Evolutionary conservation across 35 echinoderm and acorn worm species (phyloP), one percentile per base, ranked within the genome.

Genomic region (Apostichopus japonicus): DNA sequence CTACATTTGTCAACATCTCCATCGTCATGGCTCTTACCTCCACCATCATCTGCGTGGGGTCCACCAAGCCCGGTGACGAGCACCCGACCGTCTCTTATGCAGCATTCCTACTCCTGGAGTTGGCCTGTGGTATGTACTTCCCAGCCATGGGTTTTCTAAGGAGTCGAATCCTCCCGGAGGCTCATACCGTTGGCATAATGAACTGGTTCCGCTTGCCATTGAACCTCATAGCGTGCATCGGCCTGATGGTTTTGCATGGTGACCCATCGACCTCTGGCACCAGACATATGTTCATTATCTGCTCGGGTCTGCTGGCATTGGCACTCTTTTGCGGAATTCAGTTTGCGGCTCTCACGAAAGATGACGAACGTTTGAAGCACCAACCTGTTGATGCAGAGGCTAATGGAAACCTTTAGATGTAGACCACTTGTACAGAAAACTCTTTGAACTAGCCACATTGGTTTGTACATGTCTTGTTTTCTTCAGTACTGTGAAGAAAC

Each of bases 181-280:
- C 95, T 19, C 97, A 99, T 55, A 92, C 93, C 4, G 87, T 92
- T 1, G 93, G 95, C 9, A 99, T 96, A n/a, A 99, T 99, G 97
- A 99, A 99, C 78, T 99, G 97, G 97, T 99, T 99, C 90, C 91
- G 97, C 8, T 77, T 99, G n/a, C 97, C 97, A 11, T 65, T 99
- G 9, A 96, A 99, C 90, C 84, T 99, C 5, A 96, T 99, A 6
- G 97, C 97, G 0, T 99, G 97, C 70, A 92, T 96, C 13, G 92
- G 93, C 15, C 89, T 99, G 16, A 99, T 99, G 97, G 86, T 99
- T 5, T 79, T 99, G 9, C 97, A 99, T 75, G 97, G 91, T 55
- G 95, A 99, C 52, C 90, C 93, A 10, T 96, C 95, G 6, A 92
- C 65, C 15, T 86, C 87, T 22, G 97, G 97, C 5, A 96, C 95